Evolutionary conservation across 1,140 invertebrate genomes (phyloP), one percentile per base, ranked within the genome.

Genomic region (Sinella curviseta): DNA sequence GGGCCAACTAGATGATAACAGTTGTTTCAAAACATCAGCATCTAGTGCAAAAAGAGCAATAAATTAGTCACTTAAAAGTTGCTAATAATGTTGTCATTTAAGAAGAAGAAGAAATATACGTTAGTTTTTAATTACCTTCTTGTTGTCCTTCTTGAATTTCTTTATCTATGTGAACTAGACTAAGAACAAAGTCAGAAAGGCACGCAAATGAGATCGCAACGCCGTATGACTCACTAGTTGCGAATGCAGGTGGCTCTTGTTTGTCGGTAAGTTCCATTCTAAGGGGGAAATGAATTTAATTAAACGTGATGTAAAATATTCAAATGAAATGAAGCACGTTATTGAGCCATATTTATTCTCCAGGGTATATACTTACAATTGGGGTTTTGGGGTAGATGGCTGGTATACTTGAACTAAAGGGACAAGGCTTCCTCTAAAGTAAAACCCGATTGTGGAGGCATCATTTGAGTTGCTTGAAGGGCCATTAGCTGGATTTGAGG

Each of bases 1-100:
- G 86, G 95, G 96, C 96, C 97, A 99, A 81, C 96, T 96, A 0
- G 96, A 98, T 85, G 95, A 95, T 1, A 99, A 92, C 28, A 99
- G 87, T 86, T 97, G 93, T 39, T 81, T 81, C 1, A 84, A 35
- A 17, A 84, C 77, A 33, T 81, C 81, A 8, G 36, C 55, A 3
- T 83, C 83, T 80, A 35, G 33, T 65, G 31, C 0, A 48, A 57
- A 60, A 33, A 65, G 14, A 80, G 30, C 4, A n/a, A n/a, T n/a
- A n/a, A n/a, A n/a, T n/a, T n/a, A n/a, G n/a, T n/a, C n/a, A n/a
- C n/a, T 4, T 73, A 14, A 65, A 60, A 60, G 28, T 14, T 67
- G 4, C 60, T 14, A 30, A 67, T 67, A 14, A 26, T 67, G 4
- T 14, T 67, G 36, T 2, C 3, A 12, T 31, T 35, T 14, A 2